Evolutionary conservation across 2,797 vertebrate species (phyloP).

Genomic region (Sebastes paucispinis): DNA sequence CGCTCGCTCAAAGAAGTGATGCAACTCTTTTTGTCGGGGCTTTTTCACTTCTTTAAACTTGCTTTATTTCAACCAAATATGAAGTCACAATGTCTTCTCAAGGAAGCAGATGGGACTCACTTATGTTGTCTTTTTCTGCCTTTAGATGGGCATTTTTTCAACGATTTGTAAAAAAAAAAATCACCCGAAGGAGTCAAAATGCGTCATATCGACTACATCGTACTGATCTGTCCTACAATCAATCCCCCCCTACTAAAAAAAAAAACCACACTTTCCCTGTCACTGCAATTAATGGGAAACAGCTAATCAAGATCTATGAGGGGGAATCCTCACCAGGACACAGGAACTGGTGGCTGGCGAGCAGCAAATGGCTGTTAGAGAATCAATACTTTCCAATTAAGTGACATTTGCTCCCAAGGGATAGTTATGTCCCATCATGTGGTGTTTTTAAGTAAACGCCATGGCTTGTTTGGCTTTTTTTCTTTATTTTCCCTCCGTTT

Average conservation of each 20-base stretch:
- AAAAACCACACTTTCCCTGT: conserved; percentile 15
- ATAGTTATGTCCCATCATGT: conserved; percentile 24
- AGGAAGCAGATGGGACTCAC: neutral
- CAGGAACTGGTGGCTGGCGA: conserved; percentile 51
- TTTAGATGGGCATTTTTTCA: too few relatives aligned
- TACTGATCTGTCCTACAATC: conserved; percentile 34
- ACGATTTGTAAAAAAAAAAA: too few relatives aligned
- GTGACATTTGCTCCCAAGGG: conserved; percentile 58
- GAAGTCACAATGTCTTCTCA: neutral
- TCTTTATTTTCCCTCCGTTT: neutral
- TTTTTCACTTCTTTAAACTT: neutral
- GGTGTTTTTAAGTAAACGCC: conserved; percentile 17
- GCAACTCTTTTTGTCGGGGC: too few relatives aligned
- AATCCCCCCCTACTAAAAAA: neutral
- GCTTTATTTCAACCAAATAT: neutral
- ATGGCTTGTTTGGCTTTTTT: neutral
- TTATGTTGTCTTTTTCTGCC: neutral
- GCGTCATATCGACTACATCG: neutral
- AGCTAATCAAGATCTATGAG: conserved; percentile 68
- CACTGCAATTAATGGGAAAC: conserved; percentile 56
- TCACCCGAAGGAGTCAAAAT: neutral
- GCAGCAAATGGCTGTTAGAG: conserved; percentile 44
- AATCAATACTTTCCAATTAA: conserved; percentile 73
- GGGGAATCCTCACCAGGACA: conserved; percentile 48
- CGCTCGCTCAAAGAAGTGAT: accelerated